Evolutionary conservation across 2,797 vertebrate genomes (phyloP).

Genomic region (Poliocrania exsul): DNA sequence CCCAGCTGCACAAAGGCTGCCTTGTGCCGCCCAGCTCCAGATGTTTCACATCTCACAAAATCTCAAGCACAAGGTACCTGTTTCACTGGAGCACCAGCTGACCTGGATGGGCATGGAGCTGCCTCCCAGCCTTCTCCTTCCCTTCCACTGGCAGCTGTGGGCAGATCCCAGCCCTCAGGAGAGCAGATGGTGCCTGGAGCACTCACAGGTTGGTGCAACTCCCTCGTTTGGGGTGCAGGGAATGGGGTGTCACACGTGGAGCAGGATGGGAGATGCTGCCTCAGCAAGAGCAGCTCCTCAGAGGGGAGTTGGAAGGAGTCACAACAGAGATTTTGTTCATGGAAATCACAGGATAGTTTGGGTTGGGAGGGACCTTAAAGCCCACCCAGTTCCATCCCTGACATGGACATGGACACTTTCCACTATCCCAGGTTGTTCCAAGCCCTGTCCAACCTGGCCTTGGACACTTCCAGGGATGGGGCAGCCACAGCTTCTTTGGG

Average conservation of each 20-base stretch:
- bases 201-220: background rate
- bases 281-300: background rate
- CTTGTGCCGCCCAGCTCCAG: slow-evolving; percentile 73
- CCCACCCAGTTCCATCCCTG: too few relatives aligned
- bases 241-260: background rate
- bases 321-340: rapidly evolving
- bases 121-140: background rate
- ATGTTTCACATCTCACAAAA: slow-evolving; percentile 68
- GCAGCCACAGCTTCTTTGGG: background rate
- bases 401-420: background rate
- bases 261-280: background rate
- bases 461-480: background rate
- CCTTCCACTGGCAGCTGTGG: background rate
- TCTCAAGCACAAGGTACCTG: slow-evolving; percentile 45
- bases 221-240: background rate
- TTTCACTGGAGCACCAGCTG: slow-evolving; percentile 34
- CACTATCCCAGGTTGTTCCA: background rate
- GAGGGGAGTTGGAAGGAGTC: background rate
- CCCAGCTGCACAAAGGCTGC: slow-evolving; percentile 66
- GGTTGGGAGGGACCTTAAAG: background rate
- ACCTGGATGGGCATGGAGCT: background rate
- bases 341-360: background rate
- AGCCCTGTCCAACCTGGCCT: background rate
- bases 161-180: background rate
- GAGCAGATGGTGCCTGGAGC: background rate